phyloP scores from a whole-genome alignment of 2,113 vertebrate genomes.

The Stercorarius parasiticus region DNA sequence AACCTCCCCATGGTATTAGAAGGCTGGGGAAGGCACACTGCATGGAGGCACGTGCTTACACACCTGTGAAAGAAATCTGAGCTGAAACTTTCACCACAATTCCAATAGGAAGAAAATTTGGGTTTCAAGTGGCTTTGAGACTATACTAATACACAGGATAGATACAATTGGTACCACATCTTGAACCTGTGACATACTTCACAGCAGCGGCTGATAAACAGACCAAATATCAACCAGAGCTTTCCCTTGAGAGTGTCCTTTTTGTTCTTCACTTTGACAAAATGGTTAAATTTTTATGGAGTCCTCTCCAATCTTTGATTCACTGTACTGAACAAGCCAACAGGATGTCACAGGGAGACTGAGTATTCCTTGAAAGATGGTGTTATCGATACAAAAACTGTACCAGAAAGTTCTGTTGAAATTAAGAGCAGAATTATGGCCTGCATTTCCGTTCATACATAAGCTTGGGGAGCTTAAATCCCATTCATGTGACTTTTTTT shows the following conservation, averaged over 20 bases:
- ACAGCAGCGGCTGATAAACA: not conserved
- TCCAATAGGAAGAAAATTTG: not conserved
- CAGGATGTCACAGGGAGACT: not conserved
- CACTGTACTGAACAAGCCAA: not conserved
- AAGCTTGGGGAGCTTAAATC: not conserved
- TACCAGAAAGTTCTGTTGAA: not conserved
- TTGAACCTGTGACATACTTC: not conserved
- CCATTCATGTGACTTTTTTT: not conserved
- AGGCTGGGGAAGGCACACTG: not conserved
- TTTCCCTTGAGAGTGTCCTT: not conserved
- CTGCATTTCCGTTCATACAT: not conserved
- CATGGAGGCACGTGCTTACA: accelerated
- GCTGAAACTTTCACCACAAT: not conserved
- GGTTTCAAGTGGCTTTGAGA: not conserved
- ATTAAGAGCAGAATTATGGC: not conserved
- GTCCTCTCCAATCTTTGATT: not conserved
- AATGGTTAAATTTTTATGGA: not conserved
- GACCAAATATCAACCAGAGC: not conserved
- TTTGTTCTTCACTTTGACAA: not conserved
- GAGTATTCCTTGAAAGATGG: not conserved
- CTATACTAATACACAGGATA: not conserved
- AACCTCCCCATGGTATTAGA: not conserved
- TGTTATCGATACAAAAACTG: not conserved
- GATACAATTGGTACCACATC: not conserved
- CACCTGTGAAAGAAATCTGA: not conserved